Evolutionary conservation across 2,113 vertebrate species (phyloP).

Genomic region (Cromileptes altivelis): DNA sequence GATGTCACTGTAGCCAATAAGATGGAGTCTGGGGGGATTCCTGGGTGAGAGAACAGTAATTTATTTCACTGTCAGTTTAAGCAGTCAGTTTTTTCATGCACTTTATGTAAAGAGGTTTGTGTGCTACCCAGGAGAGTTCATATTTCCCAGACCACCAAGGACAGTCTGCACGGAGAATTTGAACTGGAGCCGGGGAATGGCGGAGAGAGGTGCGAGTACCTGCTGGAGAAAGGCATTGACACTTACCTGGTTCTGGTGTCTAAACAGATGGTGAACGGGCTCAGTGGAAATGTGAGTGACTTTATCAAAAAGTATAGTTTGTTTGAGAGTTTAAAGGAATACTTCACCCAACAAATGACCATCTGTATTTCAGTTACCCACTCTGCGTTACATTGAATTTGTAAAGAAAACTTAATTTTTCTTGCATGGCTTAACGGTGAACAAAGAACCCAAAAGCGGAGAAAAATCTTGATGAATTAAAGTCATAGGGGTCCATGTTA

Average conservation of each 20-base stretch:
- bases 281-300: constrained; percentile 87
- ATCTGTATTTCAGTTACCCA: too few species aligned
- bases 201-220: constrained; percentile 92
- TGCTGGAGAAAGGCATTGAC: constrained; percentile 93
- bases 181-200: constrained; percentile 92
- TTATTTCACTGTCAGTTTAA: background rate
- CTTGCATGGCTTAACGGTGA: too few species aligned
- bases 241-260: constrained; percentile 91
- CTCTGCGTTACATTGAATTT: too few species aligned
- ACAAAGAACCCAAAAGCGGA: too few species aligned
- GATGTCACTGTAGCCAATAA: constrained; percentile 98
- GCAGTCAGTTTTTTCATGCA: background rate
- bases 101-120: constrained; percentile 10
- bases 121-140: constrained; percentile 89
- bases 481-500: too few species aligned
- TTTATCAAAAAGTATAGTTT: background rate
- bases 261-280: constrained; percentile 80
- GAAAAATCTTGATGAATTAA: too few species aligned
- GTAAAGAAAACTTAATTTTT: too few species aligned
- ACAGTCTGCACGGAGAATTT: constrained; percentile 93
- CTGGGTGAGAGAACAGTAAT: constrained; percentile 84
- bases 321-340: too few species aligned
- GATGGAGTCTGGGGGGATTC: constrained; percentile 96
- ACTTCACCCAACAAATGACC: too few species aligned
- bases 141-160: constrained; percentile 93